Evolutionary conservation across 2,888 invertebrate genomes (phyloP), one percentile per base, ranked within the genome.

Genomic region (Doris montereyensis): DNA sequence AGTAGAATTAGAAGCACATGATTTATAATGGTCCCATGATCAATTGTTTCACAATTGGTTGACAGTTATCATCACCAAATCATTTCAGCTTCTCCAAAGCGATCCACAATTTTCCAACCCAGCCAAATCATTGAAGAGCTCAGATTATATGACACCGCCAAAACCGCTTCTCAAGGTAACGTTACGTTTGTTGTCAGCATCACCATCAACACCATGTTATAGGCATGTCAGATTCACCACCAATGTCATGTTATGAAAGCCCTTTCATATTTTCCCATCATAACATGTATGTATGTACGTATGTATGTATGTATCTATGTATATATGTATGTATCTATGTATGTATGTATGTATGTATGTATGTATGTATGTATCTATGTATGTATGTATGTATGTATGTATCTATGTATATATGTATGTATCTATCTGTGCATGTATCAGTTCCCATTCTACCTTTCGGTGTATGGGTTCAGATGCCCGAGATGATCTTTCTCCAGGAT

Each of bases 31-130:
- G n/a, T n/a, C n/a, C n/a, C n/a, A n/a, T n/a, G n/a, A n/a, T n/a
- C n/a, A n/a, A n/a, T n/a, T n/a, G n/a, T n/a, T n/a, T n/a, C n/a
- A n/a, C n/a, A n/a, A n/a, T n/a, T n/a, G n/a, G n/a, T n/a, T n/a
- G n/a, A n/a, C n/a, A n/a, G n/a, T n/a, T n/a, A n/a, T n/a, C n/a
- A n/a, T n/a, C n/a, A n/a, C n/a, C n/a, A n/a, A n/a, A n/a, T n/a
- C n/a, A n/a, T 81, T 81, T 8, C 82, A 88, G 88, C 67, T 88
- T 74, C 79, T 88, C 21, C 86, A 86, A 65, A 83, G 82, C 67
- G 86, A 87, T 60, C 86, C 87, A 0, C 83, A 84, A 62, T 85
- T 83, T 67, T 82, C 83, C 1, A 79, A 72, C 5, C 83, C 83
- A 21, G 85, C 84, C 72, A 78, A 79, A 8, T 83, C 84, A 1